These are phyloP conservation scores for Meiosimyza platycephala DNA, from an alignment of 2,888 invertebrate species.

Conservation along the genomic window DNA sequence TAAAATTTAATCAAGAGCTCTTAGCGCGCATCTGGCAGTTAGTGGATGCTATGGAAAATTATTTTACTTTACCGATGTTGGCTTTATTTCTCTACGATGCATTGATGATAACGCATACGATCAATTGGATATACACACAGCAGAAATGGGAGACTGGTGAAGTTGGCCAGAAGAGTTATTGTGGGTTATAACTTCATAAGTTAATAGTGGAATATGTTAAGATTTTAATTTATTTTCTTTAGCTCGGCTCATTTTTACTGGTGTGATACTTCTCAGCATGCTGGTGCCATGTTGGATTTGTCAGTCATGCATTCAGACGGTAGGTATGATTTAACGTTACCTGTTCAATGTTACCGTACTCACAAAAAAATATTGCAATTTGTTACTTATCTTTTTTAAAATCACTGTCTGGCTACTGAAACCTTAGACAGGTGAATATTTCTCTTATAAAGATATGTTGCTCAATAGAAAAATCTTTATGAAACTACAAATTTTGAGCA, in stretches of 20 bases:
- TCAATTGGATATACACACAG: conserved; percentile 56
- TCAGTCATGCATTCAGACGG: conserved; percentile 54
- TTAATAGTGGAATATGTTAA: background rate
- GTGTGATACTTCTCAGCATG: conserved; percentile 45
- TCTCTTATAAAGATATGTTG: too few species aligned
- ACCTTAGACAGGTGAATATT: too few species aligned
- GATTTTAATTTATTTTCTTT: background rate
- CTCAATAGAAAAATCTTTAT: too few species aligned
- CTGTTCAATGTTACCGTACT: too few species aligned
- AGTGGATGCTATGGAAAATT: conserved; percentile 49
- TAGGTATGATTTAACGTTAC: conserved; percentile 37
- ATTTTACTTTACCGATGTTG: conserved; percentile 54
- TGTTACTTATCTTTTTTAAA: too few species aligned
- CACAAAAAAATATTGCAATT: too few species aligned
- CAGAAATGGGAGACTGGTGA: background rate
- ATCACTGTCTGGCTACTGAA: too few species aligned
- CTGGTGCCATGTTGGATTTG: conserved; percentile 54
- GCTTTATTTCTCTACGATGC: conserved; percentile 51
- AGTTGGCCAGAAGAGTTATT: too few species aligned
- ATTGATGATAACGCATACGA: conserved; percentile 48
- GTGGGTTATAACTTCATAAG: too few species aligned
- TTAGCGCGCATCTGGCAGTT: conserved; percentile 54
- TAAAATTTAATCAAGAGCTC: conserved; percentile 52
- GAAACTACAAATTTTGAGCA: too few species aligned
- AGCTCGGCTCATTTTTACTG: conserved; percentile 49